phyloP scores from a whole-genome alignment of 2,113 vertebrate genomes.

The Catharus bicknelli region DNA sequence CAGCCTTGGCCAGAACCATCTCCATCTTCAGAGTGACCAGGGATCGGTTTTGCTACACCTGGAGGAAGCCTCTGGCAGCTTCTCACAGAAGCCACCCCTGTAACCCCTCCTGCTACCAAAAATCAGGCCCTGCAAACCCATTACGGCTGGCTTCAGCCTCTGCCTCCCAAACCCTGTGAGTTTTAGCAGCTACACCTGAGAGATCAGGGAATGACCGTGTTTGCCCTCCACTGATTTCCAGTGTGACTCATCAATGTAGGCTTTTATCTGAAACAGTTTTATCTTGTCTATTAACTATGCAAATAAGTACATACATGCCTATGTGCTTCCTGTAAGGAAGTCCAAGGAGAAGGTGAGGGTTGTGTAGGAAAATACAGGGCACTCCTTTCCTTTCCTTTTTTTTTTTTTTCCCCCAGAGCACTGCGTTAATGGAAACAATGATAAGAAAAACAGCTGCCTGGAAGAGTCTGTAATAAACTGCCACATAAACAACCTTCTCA shows the following conservation, averaged over 20 bases:
- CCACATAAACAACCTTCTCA: neutral
- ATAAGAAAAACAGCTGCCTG: neutral
- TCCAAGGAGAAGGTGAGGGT: neutral
- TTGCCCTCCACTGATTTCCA: neutral
- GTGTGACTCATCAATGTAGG: neutral
- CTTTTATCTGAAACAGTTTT: neutral
- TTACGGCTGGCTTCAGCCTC: neutral
- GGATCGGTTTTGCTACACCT: neutral
- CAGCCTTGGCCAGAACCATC: neutral
- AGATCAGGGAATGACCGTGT: neutral
- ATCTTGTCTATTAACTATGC: neutral
- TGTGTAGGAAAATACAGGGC: neutral
- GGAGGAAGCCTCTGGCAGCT: neutral
- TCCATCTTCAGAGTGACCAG: neutral
- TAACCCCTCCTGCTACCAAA: neutral
- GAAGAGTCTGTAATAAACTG: neutral
- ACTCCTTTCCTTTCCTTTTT: neutral
- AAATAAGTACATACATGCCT: neutral
- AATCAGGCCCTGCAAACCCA: neutral
- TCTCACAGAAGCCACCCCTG: neutral
- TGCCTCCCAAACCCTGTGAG: neutral
- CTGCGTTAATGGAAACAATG: neutral
- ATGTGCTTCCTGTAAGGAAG: neutral
- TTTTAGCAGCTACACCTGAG: neutral
- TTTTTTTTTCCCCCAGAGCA: neutral